Base-by-base conservation (phyloP, 2,888 invertebrate species). In the Callyntrura guangdongensis region DNA sequence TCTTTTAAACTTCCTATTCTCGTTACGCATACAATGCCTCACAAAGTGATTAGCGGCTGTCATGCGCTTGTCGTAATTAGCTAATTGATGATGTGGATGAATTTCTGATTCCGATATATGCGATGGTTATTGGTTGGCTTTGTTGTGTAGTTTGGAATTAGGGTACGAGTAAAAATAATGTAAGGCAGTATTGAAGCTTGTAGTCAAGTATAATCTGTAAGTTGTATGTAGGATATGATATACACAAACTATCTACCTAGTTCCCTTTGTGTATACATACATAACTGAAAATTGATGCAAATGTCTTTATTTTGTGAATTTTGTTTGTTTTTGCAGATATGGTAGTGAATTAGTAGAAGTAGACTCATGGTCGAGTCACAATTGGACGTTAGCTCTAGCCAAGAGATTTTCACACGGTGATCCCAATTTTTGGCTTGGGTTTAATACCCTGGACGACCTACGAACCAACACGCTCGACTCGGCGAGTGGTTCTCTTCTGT, bases 401-500 rank as follows among this genome's bases (percentile, higher is more conserved):
- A 96, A 96, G 93, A 95, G 96, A 94, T 94, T 94, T 85, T 94
- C 94, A 56, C 94, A 94, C 82, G 94, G 94, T 86, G 93, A 95
- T 92, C 94, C 94, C 61, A 97, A 97, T 95, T 98, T 98, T 95
- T 98, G 98, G 98, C 95, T 98, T 91, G 98, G 98, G 87, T 96
- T 98, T 94, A 97, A 98, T 74, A 97, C 98, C 53, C 96, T 98
- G 91, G 98, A 98, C 95, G 98, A 98, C 95, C 96, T 99, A 86
- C 96, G 98, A 95, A 99, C 98, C 74, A 98, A 98, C 95, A 98
- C 98, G n/a, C 96, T 99, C 92, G 98, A 98, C 95, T 98, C 98
- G 4, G 98, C 98, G 36, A 97, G 98, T 84, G 98, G 98, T 85
- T 96, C 97, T 92, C 96, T 98, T 94, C 97, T 98, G 91, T 98